Evolutionary conservation across 2,888 invertebrate species (phyloP).

Genomic region (Cosmia trapezina): DNA sequence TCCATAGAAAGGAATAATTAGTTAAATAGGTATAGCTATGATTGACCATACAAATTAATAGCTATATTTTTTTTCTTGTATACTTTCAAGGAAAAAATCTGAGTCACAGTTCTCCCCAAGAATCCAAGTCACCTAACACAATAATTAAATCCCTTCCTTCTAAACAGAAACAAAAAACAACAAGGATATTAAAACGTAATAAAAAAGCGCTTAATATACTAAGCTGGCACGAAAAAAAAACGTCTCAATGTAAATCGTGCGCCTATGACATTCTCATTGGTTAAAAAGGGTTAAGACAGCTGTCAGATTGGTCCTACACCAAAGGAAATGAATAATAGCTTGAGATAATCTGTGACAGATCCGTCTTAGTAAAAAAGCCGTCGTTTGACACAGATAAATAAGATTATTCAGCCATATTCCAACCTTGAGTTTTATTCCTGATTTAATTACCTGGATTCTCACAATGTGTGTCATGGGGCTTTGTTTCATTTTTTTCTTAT

Average conservation of each 20-base stretch:
- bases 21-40: not conserved
- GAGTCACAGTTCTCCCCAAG: constrained; percentile 22
- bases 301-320: constrained; percentile 87
- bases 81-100: constrained; percentile 17
- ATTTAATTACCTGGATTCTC: constrained; percentile 90
- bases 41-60: not conserved
- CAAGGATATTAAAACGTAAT: constrained; percentile 79
- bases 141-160: constrained; percentile 51
- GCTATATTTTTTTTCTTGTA: not conserved
- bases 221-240: constrained; percentile 74
- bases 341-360: constrained; percentile 90
- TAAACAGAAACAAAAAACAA: constrained; percentile 54
- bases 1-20: not conserved
- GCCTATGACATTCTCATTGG: constrained; percentile 88
- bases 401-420: constrained; percentile 86
- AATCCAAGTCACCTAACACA: constrained; percentile 45
- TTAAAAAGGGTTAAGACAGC: constrained; percentile 90
- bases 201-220: constrained; percentile 79
- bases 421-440: constrained; percentile 82
- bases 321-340: constrained; percentile 87
- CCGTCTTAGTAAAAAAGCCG: constrained; percentile 88
- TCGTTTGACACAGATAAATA: constrained; percentile 88
- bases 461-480: constrained; percentile 82
- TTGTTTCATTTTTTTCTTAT: constrained; percentile 66
- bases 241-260: constrained; percentile 82